Evolutionary conservation across 2,797 vertebrate genomes (phyloP).

Genomic region (Dromococcyx pavoninus): DNA sequence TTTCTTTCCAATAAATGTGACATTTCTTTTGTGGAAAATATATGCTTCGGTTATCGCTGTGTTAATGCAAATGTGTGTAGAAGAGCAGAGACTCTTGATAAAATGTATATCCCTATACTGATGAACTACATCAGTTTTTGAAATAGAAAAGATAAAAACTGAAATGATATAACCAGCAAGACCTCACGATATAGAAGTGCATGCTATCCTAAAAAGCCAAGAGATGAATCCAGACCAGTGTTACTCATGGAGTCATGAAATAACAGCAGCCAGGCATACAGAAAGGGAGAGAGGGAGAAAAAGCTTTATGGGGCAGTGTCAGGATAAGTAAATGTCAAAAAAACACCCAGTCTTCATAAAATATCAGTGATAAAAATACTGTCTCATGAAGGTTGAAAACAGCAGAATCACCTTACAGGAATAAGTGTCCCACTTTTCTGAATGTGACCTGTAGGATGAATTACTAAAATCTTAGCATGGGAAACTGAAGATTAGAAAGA

Average conservation of each 20-base stretch:
- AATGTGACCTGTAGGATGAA: constrained; percentile 32
- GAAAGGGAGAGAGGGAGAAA: not conserved
- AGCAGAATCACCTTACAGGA: constrained; percentile 33
- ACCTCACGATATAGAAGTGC: not conserved
- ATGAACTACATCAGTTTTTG: not conserved
- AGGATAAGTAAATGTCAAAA: constrained; percentile 18
- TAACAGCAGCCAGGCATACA: not conserved
- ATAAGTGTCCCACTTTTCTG: constrained; percentile 37
- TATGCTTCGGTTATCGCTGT: not conserved
- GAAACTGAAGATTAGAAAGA: constrained; percentile 19
- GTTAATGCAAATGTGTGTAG: not conserved
- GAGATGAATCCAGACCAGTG: not conserved
- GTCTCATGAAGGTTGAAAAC: not conserved
- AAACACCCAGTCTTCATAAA: not conserved
- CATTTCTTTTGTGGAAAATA: not conserved
- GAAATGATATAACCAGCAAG: not conserved
- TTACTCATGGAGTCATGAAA: not conserved
- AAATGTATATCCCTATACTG: not conserved
- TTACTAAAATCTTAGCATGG: not conserved
- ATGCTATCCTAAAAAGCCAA: not conserved
- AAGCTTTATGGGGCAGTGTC: not conserved
- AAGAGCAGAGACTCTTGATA: not conserved
- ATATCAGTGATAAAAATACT: constrained; percentile 35
- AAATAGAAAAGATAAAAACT: not conserved
- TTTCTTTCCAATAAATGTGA: not conserved